phyloP scores from a whole-genome alignment of 2,113 vertebrate species.

The Pachyramphus minor region DNA sequence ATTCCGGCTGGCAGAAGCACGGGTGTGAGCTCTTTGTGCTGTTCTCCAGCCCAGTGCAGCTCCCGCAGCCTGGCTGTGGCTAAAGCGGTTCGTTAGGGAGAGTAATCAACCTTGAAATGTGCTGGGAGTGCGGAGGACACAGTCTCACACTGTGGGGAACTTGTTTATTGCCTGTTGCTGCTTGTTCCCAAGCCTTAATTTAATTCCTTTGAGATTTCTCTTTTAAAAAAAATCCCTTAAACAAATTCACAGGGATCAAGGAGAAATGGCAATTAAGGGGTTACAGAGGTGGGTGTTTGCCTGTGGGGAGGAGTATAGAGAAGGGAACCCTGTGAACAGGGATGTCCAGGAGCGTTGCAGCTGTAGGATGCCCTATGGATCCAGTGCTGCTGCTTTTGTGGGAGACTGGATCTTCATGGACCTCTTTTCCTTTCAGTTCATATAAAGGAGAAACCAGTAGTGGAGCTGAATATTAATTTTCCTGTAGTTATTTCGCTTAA shows the following conservation, averaged over 20 bases:
- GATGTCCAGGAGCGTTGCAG: not conserved
- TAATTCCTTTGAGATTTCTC: not conserved
- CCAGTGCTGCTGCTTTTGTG: not conserved
- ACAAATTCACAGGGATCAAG: not conserved
- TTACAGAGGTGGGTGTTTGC: not conserved
- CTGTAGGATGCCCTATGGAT: not conserved
- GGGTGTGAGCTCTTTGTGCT: not conserved
- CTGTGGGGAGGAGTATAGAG: not conserved
- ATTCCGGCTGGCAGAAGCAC: not conserved
- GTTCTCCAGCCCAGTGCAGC: not conserved
- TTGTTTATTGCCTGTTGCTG: constrained; percentile 22
- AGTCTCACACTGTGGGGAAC: not conserved
- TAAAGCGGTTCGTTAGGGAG: constrained; percentile 8
- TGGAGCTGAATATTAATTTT: not conserved
- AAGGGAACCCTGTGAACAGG: not conserved
- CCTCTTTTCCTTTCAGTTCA: not conserved
- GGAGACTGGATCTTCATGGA: not conserved
- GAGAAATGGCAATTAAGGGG: not conserved
- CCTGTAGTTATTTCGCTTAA: not conserved
- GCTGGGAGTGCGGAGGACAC: not conserved
- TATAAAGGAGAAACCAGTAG: not conserved
- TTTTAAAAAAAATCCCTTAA: not conserved
- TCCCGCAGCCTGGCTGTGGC: not conserved
- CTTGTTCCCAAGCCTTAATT: constrained; percentile 17
- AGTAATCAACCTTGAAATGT: constrained; percentile 58